A percentile compares a stretch with the other conserved stretches of the same genome.
Conservation (phyloP, 2,888 invertebrate species). For the Cataglyphis albicans region DNA sequence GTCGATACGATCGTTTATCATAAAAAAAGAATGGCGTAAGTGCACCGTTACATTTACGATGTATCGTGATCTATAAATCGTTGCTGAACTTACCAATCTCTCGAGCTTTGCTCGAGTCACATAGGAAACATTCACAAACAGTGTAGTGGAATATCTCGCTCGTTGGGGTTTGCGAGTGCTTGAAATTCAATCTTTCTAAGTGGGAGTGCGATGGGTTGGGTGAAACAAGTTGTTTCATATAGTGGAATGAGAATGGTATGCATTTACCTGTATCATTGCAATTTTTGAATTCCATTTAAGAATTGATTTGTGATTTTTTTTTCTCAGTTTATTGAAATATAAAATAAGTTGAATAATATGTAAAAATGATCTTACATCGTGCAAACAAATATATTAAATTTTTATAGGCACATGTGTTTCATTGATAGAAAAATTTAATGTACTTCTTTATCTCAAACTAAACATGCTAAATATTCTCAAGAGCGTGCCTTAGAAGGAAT, state of each 20-base stretch:
- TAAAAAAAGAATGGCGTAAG: slow-evolving; percentile 49
- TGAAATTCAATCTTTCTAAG: slow-evolving; percentile 72
- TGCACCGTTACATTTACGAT: slow-evolving; percentile 49
- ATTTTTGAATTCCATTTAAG: slow-evolving; percentile 22
- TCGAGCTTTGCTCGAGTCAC: slow-evolving; percentile 49
- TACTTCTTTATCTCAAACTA: slow-evolving; percentile 6
- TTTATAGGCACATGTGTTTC: not conserved
- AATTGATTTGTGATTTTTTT: slow-evolving; percentile 15
- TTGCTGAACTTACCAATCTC: slow-evolving; percentile 60
- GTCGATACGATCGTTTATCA: slow-evolving; percentile 14
- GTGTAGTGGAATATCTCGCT: slow-evolving; percentile 51
- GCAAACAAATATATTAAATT: slow-evolving; percentile 9
- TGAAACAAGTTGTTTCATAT: slow-evolving; percentile 61
- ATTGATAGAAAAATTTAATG: slow-evolving; percentile 15
- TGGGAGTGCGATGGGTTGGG: slow-evolving; percentile 55
- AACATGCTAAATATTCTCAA: slow-evolving; percentile 27
- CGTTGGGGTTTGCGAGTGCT: slow-evolving; percentile 34
- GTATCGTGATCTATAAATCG: slow-evolving; percentile 65
- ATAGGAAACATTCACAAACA: slow-evolving; percentile 53
- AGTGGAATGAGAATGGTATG: slow-evolving; percentile 25
- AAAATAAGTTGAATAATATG: slow-evolving; percentile 15
- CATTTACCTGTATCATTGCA: slow-evolving; percentile 3
- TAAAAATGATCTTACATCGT: not conserved
- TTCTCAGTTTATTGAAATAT: not conserved
- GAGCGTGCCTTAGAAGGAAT: slow-evolving; percentile 2